Conservation (phyloP, 1,140 invertebrate species). For the Schmidtea mediterranea region DNA sequence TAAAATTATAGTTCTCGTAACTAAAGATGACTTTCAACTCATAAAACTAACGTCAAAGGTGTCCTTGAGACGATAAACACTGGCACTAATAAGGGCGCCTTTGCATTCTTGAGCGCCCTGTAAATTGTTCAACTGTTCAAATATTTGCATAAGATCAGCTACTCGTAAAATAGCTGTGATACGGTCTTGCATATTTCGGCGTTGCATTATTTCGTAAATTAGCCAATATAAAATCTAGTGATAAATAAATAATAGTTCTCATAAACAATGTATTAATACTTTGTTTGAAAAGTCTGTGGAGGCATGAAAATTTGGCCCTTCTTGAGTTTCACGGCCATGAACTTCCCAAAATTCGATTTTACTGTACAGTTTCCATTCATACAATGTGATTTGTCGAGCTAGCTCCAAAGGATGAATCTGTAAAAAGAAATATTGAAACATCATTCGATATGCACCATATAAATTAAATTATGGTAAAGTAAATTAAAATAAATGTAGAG, state of each 20-base stretch:
- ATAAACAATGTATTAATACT: not conserved
- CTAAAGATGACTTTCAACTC: not conserved
- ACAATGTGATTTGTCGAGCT: not conserved
- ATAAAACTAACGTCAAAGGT: not conserved
- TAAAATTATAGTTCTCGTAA: no score
- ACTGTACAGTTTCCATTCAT: not conserved
- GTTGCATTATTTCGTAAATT: not conserved
- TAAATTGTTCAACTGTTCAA: not conserved
- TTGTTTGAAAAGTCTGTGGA: not conserved
- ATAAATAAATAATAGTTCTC: not conserved
- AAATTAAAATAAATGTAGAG: no score
- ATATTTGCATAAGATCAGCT: not conserved
- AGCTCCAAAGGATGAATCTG: not conserved
- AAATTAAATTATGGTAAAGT: no score
- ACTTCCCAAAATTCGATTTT: conserved; percentile 2
- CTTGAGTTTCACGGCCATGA: not conserved
- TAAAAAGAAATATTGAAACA: not conserved
- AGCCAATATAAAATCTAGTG: not conserved
- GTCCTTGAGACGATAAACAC: not conserved
- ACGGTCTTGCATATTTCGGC: not conserved
- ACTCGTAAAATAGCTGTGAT: not conserved
- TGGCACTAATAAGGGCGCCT: not conserved
- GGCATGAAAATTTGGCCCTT: not conserved
- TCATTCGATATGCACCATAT: no score
- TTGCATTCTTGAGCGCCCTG: not conserved